Base-by-base conservation (phyloP, 2,888 invertebrate genomes). In the Zootermopsis nevadensis region DNA sequence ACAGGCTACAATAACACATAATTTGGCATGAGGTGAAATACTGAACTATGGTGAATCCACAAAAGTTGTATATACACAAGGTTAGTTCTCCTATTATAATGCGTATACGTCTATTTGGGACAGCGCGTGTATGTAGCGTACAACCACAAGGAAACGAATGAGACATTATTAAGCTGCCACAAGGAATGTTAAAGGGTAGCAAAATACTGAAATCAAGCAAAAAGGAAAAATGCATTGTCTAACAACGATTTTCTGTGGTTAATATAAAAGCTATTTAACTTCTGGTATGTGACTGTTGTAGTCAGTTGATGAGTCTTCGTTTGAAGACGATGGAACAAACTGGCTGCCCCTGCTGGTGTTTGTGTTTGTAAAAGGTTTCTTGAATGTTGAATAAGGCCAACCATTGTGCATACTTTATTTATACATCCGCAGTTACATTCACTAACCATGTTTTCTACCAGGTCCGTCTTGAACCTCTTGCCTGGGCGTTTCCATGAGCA, bases 401-500 rank as follows among this genome's bases (percentile, higher is more conserved):
- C 10, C 76, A 27, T 76, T 35, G 76, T 76, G 77, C 77, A 77
- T 77, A 55, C 79, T 60, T 79, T 79, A 66, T 79, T 79, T 79
- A 79, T 38, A 79, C 79, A 35, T 38, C 3, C 60, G n/a, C n/a
- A n/a, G n/a, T 53, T 53, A 76, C 42, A 53, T 77, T 22, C 31
- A 60, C 38, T 66, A 79, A 35, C 60, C 79, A 60, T 77, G 77
- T 77, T 77, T 77, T 77, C 77, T 31, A 42, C 42, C 38, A 27
- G 19, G 38, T 76, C 30, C 76, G 42, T 77, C 31, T 77, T 42
- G 55, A 24, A 19, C 38, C 48, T 60, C 53, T 27, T 76, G 42
- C 48, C 19, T 79, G 79, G 79, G 79, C 66, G 79, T 30, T 60
- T 38, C 79, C 79, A 8, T 30, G 12, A 35, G 7, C 60, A 30